Base-by-base conservation (phyloP, 1,140 invertebrate genomes). In the Heliothis virescens region DNA sequence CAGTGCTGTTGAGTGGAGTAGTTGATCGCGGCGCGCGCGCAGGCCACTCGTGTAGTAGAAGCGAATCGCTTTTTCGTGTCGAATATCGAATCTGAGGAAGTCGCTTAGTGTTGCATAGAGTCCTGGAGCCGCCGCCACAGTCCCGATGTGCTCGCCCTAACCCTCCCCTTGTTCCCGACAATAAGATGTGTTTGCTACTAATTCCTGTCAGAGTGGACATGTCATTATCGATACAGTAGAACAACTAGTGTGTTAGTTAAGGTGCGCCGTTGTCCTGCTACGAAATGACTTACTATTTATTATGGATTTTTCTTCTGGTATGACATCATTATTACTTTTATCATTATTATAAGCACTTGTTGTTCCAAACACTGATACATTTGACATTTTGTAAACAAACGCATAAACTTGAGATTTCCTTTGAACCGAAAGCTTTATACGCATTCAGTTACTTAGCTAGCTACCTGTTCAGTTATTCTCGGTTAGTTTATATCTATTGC, bases 181-280 rank as follows among this genome's bases (percentile, higher is more conserved):
- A 85, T 89, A 93, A 85, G 83, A 92, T 93, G 92, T 88, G 89
- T 85, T 91, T 91, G 84, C 86, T 89, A 87, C 78, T 87, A 72
- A 87, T 92, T 84, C 86, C 88, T 81, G 86, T 89, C 80, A 89
- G 82, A 89, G 92, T 94, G 91, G 93, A 93, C 89, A 94, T 94
- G 93, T 92, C 92, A 78, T 85, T 93, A 87, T 94, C 91, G 76
- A 94, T 94, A 92, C 92, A 93, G 85, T 94, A 94, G 87, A 82
- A 83, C 75, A 85, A 87, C 85, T 85, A 81, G 85, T 82, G 85
- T 79, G 85, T 86, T 73, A 79, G 57, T 63, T 62, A 53, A 82
- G 71, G 90, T 90, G 87, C 82, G 80, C 83, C 76, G 79, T 86
- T 85, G 80, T 83, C 86, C 81, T 85, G 84, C 88, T 81, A 85